Percentiles rank a stretch among this genome's conserved stretches.
Evolutionary conservation across 2,888 invertebrate species (phyloP).

Genomic region (Gari tellinella): DNA sequence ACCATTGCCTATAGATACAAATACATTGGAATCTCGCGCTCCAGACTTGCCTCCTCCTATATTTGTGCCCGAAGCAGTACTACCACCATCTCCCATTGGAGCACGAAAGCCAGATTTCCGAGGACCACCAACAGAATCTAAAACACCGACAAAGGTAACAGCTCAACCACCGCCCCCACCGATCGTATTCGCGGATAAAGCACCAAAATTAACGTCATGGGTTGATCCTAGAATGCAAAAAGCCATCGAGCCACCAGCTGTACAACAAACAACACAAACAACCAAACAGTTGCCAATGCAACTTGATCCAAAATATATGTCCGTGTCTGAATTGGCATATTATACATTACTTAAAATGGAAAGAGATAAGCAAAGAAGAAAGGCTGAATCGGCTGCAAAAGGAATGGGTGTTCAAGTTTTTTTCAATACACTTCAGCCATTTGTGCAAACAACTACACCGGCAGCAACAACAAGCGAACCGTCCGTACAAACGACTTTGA

Average conservation of each 20-base stretch:
- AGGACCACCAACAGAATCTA: too few relatives aligned
- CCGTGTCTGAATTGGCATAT: constrained; percentile 39
- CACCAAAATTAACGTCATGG: too few relatives aligned
- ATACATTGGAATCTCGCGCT: too few relatives aligned
- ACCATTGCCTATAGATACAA: too few relatives aligned
- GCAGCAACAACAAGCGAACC: constrained; percentile 2
- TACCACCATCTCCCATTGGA: too few relatives aligned
- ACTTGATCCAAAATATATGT: constrained; percentile 34
- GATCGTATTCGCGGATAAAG: neutral
- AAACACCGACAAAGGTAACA: neutral
- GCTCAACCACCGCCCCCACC: constrained; percentile 39
- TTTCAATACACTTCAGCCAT: constrained; percentile 24
- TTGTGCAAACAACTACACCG: neutral
- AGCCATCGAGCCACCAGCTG: neutral
- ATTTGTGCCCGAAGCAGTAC: too few relatives aligned
- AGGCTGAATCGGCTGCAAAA: too few relatives aligned
- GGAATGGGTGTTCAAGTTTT: constrained; percentile 22
- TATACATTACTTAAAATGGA: constrained; percentile 22
- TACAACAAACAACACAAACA: neutral
- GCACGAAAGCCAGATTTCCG: too few relatives aligned
- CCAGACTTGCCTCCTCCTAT: too few relatives aligned
- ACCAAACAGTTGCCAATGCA: neutral
- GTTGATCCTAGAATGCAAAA: neutral
- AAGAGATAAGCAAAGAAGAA: neutral
- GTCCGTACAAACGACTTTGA: too few relatives aligned